phyloP scores from a whole-genome alignment of 2,797 vertebrate species.

The Cirrhinus molitorella region DNA sequence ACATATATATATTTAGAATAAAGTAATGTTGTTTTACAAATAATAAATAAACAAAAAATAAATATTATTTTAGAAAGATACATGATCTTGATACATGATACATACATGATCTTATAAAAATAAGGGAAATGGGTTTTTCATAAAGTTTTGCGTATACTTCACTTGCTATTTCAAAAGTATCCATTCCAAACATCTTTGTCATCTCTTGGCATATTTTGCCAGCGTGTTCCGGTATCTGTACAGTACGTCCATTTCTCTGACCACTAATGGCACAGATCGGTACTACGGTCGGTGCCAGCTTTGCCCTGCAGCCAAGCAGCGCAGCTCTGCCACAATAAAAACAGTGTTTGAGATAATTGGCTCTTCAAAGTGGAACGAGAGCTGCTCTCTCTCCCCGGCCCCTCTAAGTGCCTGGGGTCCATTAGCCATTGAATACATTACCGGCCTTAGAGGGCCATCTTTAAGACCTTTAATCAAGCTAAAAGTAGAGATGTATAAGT shows the following conservation, averaged over 20 bases:
- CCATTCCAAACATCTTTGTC: background rate
- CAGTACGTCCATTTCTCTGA: constrained; percentile 20
- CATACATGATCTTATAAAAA: too few species aligned
- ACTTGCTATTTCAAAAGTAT: background rate
- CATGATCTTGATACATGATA: too few species aligned
- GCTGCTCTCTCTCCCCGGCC: constrained; percentile 40
- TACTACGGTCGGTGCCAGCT: constrained; percentile 9
- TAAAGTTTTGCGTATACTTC: background rate
- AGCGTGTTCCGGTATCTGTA: background rate
- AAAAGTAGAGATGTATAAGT: constrained; percentile 23
- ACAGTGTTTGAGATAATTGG: constrained; percentile 80
- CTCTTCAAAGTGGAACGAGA: constrained; percentile 73
- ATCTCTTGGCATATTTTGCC: background rate
- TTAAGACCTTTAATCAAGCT: constrained; percentile 54
- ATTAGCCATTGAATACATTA: constrained; percentile 78
- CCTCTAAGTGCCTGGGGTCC: constrained; percentile 62
- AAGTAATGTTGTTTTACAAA: too few species aligned
- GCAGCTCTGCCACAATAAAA: constrained; percentile 39
- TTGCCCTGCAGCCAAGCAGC: constrained; percentile 7
- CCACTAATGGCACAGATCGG: background rate
- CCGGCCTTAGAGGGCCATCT: constrained; percentile 51
- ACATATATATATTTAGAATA: too few species aligned
- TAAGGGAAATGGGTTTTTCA: background rate
- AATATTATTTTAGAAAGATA: too few species aligned
- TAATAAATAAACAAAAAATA: too few species aligned